phyloP scores from a whole-genome alignment of 2,888 invertebrate species.

The Malachius bipustulatus region DNA sequence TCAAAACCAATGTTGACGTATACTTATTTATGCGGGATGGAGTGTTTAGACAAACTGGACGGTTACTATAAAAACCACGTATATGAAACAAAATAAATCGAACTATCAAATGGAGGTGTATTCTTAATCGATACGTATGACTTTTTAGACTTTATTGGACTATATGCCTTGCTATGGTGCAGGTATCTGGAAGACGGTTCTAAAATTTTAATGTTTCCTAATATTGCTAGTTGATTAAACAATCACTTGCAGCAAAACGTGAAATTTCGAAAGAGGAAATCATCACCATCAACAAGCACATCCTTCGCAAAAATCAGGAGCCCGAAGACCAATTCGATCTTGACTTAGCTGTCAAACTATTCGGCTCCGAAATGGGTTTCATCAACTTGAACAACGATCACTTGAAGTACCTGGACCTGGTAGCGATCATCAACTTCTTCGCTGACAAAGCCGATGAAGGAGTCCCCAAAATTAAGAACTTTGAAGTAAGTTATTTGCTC shows the following conservation, averaged over 20 bases:
- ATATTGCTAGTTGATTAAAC: slow-evolving; percentile 15
- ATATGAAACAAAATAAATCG: no score
- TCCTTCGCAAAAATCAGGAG: slow-evolving; percentile 39
- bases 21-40: no score
- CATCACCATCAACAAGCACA: slow-evolving; percentile 38
- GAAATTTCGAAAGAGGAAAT: slow-evolving; percentile 39
- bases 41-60: no score
- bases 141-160: no score
- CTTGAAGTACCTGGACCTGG: no score
- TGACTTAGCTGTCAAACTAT: slow-evolving; percentile 69
- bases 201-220: neutral
- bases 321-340: slow-evolving; percentile 56
- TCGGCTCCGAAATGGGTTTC: slow-evolving; percentile 76
- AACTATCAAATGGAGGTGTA: no score
- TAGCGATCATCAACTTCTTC: slow-evolving; percentile 50
- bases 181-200: no score
- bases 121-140: no score
- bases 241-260: slow-evolving; percentile 35
- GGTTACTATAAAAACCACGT: no score
- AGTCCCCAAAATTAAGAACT: slow-evolving; percentile 54
- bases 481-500: slow-evolving; percentile 48
- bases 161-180: no score
- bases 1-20: no score
- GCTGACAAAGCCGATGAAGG: slow-evolving; percentile 47
- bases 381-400: slow-evolving; percentile 53